Conservation (phyloP, 2,113 vertebrate genomes). For the Phasianus colchicus region DNA sequence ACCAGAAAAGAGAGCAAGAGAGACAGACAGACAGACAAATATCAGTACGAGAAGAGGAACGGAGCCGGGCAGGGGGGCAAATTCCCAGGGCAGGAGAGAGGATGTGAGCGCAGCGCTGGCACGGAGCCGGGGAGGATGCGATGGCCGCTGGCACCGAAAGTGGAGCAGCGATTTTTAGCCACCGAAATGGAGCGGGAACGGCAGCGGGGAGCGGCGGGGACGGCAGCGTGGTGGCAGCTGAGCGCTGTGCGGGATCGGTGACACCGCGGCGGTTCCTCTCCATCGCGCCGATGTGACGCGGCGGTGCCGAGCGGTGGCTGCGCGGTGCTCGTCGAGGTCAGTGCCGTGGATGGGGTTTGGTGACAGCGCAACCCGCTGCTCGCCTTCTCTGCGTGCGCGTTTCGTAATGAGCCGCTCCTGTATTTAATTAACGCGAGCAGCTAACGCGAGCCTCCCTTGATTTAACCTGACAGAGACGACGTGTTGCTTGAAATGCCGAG, state of each 20-base stretch:
- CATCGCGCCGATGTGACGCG: neutral
- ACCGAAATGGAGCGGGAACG: neutral
- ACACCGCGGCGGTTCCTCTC: neutral
- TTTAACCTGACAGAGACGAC: neutral
- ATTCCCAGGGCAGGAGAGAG: neutral
- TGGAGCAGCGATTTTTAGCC: neutral
- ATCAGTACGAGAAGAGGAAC: neutral
- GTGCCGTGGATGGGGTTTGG: neutral
- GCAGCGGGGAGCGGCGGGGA: neutral
- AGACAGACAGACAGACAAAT: neutral
- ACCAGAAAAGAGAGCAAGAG: neutral
- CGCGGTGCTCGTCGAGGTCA: neutral
- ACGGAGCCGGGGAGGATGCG: neutral
- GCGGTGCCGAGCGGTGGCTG: neutral
- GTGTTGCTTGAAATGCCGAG: neutral
- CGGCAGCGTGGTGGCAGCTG: neutral
- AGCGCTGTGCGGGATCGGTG: neutral
- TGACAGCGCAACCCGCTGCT: neutral
- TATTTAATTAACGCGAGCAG: neutral
- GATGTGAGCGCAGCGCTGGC: neutral
- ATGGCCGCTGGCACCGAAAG: neutral
- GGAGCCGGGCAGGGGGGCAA: neutral
- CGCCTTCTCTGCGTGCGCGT: neutral
- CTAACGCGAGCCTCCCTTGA: neutral
- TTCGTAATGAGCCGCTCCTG: neutral